phyloP scores from a whole-genome alignment of 2,113 vertebrate species.

The Stegostoma tigrinum region DNA sequence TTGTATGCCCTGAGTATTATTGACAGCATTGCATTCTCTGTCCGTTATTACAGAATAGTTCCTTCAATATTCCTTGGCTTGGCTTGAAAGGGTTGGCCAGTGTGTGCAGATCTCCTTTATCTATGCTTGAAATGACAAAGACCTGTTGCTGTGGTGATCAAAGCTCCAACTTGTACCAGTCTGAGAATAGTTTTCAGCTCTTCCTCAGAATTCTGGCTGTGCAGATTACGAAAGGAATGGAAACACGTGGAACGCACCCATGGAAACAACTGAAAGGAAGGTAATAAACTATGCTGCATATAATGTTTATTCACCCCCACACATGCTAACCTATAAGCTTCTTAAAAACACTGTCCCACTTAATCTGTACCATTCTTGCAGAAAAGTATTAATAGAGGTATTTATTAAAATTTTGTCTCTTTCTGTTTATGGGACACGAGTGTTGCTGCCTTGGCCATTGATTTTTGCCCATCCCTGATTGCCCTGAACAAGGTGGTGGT shows the following conservation, averaged over 20 bases:
- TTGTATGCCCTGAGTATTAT: background rate
- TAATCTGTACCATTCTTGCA: background rate
- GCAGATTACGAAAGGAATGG: conserved; percentile 66
- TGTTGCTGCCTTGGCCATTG: background rate
- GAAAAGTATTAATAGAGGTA: background rate
- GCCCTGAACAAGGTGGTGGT: no score
- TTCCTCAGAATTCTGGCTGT: conserved; percentile 82
- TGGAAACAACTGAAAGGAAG: conserved; percentile 98
- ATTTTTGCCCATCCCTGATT: background rate
- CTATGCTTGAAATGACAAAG: conserved; percentile 74
- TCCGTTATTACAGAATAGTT: conserved; percentile 62
- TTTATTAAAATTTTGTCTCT: background rate
- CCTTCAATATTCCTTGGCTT: conserved; percentile 83
- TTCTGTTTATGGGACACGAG: background rate
- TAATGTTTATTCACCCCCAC: background rate
- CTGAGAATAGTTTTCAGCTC: conserved; percentile 82
- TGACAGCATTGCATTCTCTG: conserved; percentile 8
- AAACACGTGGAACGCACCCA: conserved; percentile 61
- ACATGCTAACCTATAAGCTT: background rate
- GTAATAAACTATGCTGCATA: conserved; percentile 48
- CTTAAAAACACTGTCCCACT: background rate
- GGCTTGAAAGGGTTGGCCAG: conserved; percentile 72
- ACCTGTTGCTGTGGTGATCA: conserved; percentile 65
- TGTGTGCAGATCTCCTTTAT: conserved; percentile 70
- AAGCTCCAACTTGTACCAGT: conserved; percentile 65